Conservation (phyloP, 2,113 vertebrate species). For the Psammodynastes pulverulentus region DNA sequence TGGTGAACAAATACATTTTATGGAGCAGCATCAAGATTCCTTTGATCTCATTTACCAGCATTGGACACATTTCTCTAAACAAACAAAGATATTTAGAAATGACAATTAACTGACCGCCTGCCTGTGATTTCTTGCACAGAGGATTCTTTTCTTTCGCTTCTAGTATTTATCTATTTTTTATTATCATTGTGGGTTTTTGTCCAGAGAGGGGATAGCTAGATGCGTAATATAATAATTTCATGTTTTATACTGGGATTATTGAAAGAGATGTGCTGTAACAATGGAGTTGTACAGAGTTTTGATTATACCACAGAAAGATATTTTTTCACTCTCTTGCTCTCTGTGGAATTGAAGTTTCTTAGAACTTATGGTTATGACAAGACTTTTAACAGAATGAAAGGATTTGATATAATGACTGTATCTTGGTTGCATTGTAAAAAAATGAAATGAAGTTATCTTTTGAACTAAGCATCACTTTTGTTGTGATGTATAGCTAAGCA, state of each 20-base stretch:
- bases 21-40: neutral
- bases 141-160: neutral
- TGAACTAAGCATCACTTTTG: neutral
- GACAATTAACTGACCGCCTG: neutral
- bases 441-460: neutral
- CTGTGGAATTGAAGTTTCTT: neutral
- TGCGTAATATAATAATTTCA: neutral
- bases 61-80: neutral
- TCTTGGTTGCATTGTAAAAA: neutral
- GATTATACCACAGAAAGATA: neutral
- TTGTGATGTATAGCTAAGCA: neutral
- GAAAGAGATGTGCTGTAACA: neutral
- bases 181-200: neutral
- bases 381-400: neutral
- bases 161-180: neutral
- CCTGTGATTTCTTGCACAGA: neutral
- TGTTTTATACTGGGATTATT: neutral
- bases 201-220: neutral
- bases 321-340: neutral
- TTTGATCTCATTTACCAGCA: slow-evolving; percentile 10
- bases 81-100: slow-evolving; percentile 14
- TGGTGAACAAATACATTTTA: fast-evolving
- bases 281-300: neutral
- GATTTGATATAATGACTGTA: neutral
- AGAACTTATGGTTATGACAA: neutral